phyloP scores from a whole-genome alignment of 2,797 vertebrate species.

The Holocentrus rufus region DNA sequence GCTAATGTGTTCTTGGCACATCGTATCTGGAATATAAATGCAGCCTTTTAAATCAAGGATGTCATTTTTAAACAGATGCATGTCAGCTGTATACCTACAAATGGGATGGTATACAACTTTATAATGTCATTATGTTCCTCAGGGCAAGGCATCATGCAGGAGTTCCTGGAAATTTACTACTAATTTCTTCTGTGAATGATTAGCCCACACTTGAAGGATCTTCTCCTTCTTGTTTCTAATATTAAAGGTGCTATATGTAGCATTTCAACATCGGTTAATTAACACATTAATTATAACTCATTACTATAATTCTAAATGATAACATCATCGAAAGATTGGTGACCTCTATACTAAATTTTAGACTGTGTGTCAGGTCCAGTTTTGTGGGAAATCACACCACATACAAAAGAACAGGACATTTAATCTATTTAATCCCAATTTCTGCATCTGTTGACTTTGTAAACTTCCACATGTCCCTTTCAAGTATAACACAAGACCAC shows the following conservation, averaged over 20 bases:
- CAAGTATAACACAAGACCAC: too few species aligned
- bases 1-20: background rate
- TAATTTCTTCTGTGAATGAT: background rate
- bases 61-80: slow-evolving; percentile 7
- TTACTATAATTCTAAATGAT: background rate
- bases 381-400: too few species aligned
- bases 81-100: background rate
- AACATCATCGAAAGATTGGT: background rate
- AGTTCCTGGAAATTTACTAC: background rate
- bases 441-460: too few species aligned
- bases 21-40: slow-evolving; percentile 9
- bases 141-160: background rate
- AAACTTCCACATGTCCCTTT: too few species aligned
- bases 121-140: background rate
- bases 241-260: background rate
- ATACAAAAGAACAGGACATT: too few species aligned
- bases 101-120: background rate
- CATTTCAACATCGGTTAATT: background rate
- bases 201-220: background rate
- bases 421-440: too few species aligned
- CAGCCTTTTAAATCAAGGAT: slow-evolving; percentile 14
- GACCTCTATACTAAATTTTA: background rate
- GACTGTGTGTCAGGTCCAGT: background rate
- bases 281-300: background rate
- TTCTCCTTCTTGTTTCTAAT: background rate